Evolutionary conservation across 2,888 invertebrate genomes (phyloP).

Genomic region (Hypolimnas misippus): DNA sequence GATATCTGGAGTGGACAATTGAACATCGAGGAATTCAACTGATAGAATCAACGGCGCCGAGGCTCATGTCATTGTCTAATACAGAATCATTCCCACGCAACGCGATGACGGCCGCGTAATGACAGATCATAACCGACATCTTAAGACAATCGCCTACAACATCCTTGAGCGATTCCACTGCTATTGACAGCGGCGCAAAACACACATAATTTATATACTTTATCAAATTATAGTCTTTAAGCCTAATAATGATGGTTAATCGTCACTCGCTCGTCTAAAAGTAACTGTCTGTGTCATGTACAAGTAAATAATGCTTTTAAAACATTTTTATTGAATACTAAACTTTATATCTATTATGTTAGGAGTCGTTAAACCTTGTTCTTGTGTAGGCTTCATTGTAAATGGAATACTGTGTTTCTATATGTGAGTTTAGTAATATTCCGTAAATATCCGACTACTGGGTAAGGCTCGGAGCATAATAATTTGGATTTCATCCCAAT

Average conservation of each 20-base stretch:
- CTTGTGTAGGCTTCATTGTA: not conserved
- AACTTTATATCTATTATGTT: not conserved
- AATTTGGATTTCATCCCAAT: too few species aligned
- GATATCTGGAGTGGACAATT: constrained; percentile 40
- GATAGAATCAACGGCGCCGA: constrained; percentile 46
- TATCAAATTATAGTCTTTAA: constrained; percentile 29
- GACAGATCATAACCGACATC: constrained; percentile 34
- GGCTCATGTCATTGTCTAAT: constrained; percentile 45
- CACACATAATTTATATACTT: constrained; percentile 32
- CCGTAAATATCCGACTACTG: too few species aligned
- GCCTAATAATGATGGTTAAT: constrained; percentile 23
- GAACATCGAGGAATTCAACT: constrained; percentile 43
- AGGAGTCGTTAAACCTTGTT: not conserved
- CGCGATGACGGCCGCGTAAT: constrained; percentile 39
- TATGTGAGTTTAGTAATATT: too few species aligned
- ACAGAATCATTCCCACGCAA: constrained; percentile 47
- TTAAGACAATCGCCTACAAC: constrained; percentile 27
- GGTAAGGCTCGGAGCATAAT: too few species aligned
- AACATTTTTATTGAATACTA: not conserved
- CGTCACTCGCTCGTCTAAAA: constrained; percentile 16
- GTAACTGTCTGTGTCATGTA: constrained; percentile 23
- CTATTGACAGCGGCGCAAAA: constrained; percentile 28
- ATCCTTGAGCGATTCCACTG: constrained; percentile 30
- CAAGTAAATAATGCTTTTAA: constrained; percentile 4
- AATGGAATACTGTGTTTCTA: not conserved